Evolutionary conservation across 2,888 invertebrate species (phyloP).

Genomic region (Cataglyphis cursor): DNA sequence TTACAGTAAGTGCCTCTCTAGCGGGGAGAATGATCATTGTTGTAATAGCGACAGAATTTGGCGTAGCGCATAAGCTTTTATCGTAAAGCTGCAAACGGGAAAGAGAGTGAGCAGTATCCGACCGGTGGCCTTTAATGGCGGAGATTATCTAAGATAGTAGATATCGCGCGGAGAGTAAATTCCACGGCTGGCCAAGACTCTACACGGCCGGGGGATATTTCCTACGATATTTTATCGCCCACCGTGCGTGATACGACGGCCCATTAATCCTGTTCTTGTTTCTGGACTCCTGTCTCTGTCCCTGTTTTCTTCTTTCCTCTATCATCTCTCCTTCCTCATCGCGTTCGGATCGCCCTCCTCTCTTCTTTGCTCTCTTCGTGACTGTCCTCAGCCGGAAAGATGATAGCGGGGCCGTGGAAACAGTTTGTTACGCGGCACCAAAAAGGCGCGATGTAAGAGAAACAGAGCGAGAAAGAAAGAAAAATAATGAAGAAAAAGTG

Average conservation of each 20-base stretch:
- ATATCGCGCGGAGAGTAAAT: constrained; percentile 70
- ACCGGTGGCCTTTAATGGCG: constrained; percentile 70
- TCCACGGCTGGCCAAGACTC: constrained; percentile 68
- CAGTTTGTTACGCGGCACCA: constrained; percentile 76
- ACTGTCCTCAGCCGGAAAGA: constrained; percentile 81
- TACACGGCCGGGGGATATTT: constrained; percentile 71
- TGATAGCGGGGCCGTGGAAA: constrained; percentile 78
- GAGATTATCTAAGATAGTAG: constrained; percentile 77
- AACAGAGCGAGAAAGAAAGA: neutral
- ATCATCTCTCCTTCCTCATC: constrained; percentile 6
- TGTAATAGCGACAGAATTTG: constrained; percentile 48
- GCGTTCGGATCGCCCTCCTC: constrained; percentile 38
- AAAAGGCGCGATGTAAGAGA: constrained; percentile 54
- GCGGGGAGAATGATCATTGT: constrained; percentile 46
- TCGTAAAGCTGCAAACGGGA: constrained; percentile 49
- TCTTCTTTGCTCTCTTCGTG: constrained; percentile 42
- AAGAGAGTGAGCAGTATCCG: constrained; percentile 54
- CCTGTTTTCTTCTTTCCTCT: constrained; percentile 28
- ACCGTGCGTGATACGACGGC: constrained; percentile 81
- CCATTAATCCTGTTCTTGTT: constrained; percentile 82
- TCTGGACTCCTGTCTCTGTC: constrained; percentile 43
- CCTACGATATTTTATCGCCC: constrained; percentile 80
- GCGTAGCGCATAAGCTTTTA: constrained; percentile 39
- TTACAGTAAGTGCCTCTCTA: constrained; percentile 48
- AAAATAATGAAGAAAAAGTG: neutral